Evolutionary conservation across 2,888 invertebrate species (phyloP).

Genomic region (Gandaritis pyraliata): DNA sequence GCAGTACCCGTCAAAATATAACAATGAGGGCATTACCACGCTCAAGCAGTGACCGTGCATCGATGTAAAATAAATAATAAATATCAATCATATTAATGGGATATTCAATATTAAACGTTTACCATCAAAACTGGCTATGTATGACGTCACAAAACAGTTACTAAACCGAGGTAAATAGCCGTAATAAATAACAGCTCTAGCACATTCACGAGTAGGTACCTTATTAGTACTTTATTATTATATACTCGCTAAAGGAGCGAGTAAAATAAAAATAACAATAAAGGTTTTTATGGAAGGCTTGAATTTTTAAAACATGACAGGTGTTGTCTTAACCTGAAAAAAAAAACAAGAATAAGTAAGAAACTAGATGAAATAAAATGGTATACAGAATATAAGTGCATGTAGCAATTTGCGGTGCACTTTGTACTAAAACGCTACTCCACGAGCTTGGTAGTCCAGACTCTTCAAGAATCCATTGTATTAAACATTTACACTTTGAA

Average conservation of each 20-base stretch:
- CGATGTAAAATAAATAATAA: conserved; percentile 16
- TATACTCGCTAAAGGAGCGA: too few species aligned
- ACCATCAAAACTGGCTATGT: conserved; percentile 13
- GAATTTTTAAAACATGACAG: too few species aligned
- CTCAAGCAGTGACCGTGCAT: conserved; percentile 3
- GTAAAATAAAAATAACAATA: not conserved
- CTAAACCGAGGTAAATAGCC: not conserved
- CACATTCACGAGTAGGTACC: too few species aligned
- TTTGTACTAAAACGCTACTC: conserved; percentile 18
- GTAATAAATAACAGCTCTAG: not conserved
- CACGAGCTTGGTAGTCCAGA: conserved; percentile 6
- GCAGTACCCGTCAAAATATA: not conserved
- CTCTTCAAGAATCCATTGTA: conserved; percentile 11
- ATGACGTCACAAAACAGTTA: conserved; percentile 17
- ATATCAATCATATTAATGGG: conserved; percentile 22
- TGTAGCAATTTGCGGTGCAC: conserved; percentile 23
- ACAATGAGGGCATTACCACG: not conserved
- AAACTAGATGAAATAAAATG: too few species aligned
- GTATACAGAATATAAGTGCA: conserved; percentile 11
- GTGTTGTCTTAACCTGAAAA: too few species aligned
- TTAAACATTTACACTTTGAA: conserved; percentile 16
- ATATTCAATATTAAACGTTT: conserved; percentile 16
- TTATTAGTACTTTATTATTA: too few species aligned
- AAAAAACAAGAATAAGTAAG: too few species aligned
- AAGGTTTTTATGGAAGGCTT: not conserved